A percentile compares a stretch with the other conserved stretches of the same genome.
Conservation (phyloP, 2,797 vertebrate genomes). For the Furcifer pardalis region DNA sequence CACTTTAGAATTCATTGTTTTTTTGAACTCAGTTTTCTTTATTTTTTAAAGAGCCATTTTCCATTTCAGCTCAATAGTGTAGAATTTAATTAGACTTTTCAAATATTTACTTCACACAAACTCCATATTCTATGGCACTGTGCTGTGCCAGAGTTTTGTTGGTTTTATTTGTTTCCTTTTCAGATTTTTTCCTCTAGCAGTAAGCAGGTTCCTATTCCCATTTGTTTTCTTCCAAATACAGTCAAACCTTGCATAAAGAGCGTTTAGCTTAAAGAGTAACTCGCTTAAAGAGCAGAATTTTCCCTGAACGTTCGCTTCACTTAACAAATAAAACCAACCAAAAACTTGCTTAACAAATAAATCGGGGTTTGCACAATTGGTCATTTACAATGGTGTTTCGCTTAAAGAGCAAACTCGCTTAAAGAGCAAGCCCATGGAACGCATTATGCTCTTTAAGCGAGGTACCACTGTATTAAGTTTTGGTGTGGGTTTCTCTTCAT, state of each 20-base stretch:
- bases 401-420: too few species aligned
- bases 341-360: too few species aligned
- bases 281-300: too few species aligned
- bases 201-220: conserved; percentile 11
- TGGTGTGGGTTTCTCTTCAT: conserved; percentile 25
- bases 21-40: conserved; percentile 12
- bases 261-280: too few species aligned
- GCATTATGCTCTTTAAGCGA: too few species aligned
- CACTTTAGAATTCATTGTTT: conserved; percentile 25
- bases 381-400: too few species aligned
- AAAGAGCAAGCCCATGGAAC: too few species aligned
- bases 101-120: conserved; percentile 42
- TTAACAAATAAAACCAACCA: too few species aligned
- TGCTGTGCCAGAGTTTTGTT: conserved; percentile 4
- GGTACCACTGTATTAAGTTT: too few species aligned
- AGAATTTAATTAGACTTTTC: conserved; percentile 46
- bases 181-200: conserved; percentile 21
- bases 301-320: too few species aligned
- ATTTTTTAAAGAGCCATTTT: conserved; percentile 4
- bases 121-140: not conserved
- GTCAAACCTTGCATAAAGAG: too few species aligned
- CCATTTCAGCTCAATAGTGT: not conserved
- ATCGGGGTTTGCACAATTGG: too few species aligned
- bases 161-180: conserved; percentile 46
- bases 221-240: conserved; percentile 35